Percentiles rank a stretch among this genome's conserved stretches.
phyloP scores from a whole-genome alignment of 2,113 vertebrate species.

The Dolichotis patagonum region DNA sequence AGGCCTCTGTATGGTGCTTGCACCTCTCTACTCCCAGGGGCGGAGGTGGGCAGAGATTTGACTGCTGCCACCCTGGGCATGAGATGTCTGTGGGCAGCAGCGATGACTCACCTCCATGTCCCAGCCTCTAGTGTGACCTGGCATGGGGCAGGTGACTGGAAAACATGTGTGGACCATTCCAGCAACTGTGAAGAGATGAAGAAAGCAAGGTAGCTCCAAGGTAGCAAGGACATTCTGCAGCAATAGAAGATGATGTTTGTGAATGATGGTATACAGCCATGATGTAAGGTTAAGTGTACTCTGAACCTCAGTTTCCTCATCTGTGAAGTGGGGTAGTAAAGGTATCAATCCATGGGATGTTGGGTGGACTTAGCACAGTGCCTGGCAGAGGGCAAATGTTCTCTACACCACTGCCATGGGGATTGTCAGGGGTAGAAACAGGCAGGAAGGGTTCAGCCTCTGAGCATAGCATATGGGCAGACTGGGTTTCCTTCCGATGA shows the following conservation, averaged over 20 bases:
- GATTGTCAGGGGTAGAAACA: neutral
- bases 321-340: neutral
- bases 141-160: neutral
- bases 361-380: neutral
- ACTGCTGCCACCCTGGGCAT: neutral
- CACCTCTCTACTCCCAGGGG: too few species aligned
- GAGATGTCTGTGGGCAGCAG: fast-evolving
- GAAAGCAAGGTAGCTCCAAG: neutral
- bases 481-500: neutral
- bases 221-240: neutral
- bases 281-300: neutral
- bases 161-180: neutral
- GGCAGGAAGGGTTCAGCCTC: neutral
- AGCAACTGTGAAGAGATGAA: fast-evolving
- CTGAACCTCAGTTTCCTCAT: neutral
- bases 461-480: fast-evolving
- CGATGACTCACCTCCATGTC: neutral
- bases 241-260: neutral
- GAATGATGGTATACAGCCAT: neutral
- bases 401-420: fast-evolving
- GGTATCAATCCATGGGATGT: fast-evolving
- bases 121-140: neutral
- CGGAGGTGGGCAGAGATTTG: neutral
- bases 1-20: too few species aligned
- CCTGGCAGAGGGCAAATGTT: neutral